phyloP scores from a whole-genome alignment of 2,888 invertebrate species.

The Hedya salicella region DNA sequence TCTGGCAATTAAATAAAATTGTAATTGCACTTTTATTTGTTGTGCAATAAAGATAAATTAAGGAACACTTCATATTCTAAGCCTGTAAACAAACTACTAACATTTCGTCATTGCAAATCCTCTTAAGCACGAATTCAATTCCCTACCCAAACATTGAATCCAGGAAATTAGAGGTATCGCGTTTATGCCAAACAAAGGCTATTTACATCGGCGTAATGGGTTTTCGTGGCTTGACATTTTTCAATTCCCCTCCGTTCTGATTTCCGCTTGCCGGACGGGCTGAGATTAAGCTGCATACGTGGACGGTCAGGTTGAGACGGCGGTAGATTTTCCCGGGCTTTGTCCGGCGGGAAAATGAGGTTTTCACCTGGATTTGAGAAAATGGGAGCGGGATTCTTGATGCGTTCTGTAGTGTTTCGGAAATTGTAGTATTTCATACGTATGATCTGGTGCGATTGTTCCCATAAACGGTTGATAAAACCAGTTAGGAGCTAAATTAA shows the following conservation, averaged over 20 bases:
- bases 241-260: slow-evolving; percentile 50
- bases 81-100: too few relatives aligned
- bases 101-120: neutral
- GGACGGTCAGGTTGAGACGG: slow-evolving; percentile 30
- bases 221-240: slow-evolving; percentile 48
- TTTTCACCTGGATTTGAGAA: slow-evolving; percentile 29
- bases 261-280: slow-evolving; percentile 48
- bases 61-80: too few relatives aligned
- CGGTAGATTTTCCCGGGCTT: slow-evolving; percentile 29
- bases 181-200: slow-evolving; percentile 36
- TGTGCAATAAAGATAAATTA: too few relatives aligned
- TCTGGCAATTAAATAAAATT: too few relatives aligned
- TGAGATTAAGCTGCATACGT: slow-evolving; percentile 41
- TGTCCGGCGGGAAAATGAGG: slow-evolving; percentile 29
- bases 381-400: slow-evolving; percentile 15
- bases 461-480: too few relatives aligned
- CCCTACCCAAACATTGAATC: slow-evolving; percentile 14
- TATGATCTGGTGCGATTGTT: too few relatives aligned
- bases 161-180: slow-evolving; percentile 42
- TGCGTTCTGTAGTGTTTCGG: neutral
- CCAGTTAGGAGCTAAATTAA: too few relatives aligned
- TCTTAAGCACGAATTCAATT: slow-evolving; percentile 17
- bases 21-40: too few relatives aligned
- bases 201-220: slow-evolving; percentile 43
- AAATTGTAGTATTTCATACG: neutral